phyloP scores from a whole-genome alignment of 2,888 invertebrate species.

The Zeuzera pyrina region DNA sequence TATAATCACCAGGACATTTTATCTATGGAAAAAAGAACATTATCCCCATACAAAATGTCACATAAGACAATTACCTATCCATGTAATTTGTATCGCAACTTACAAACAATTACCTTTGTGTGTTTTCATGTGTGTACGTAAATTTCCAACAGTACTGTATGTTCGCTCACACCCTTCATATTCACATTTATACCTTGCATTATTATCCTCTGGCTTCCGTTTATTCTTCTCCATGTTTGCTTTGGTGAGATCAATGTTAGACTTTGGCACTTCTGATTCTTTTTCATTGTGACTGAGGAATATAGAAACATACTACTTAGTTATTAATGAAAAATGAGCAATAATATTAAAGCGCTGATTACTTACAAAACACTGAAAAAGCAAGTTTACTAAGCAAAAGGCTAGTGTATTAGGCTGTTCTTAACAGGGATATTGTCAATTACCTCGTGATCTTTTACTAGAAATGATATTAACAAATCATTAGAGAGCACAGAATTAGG shows the following conservation, averaged over 20 bases:
- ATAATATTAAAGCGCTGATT: slow-evolving; percentile 1
- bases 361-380: neutral
- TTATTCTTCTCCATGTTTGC: slow-evolving; percentile 41
- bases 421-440: slow-evolving; percentile 6
- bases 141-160: slow-evolving; percentile 94
- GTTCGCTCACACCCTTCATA: slow-evolving; percentile 90
- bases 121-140: slow-evolving; percentile 95
- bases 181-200: slow-evolving; percentile 84
- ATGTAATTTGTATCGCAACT: no score
- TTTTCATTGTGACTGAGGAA: slow-evolving; percentile 46
- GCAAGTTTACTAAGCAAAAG: neutral
- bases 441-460: slow-evolving; percentile 43
- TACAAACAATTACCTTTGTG: slow-evolving; percentile 96
- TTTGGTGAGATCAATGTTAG: slow-evolving; percentile 17
- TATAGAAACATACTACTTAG: neutral
- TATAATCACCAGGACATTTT: no score
- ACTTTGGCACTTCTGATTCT: slow-evolving; percentile 18
- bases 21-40: no score
- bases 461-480: slow-evolving; percentile 31
- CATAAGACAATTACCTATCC: no score
- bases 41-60: no score
- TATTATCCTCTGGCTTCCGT: slow-evolving; percentile 44
- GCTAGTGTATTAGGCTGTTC: neutral
- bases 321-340: slow-evolving; percentile 1
- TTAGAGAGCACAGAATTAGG: slow-evolving; percentile 53